A percentile compares a stretch with the other conserved stretches of the same genome.
Conservation (phyloP, 1,140 invertebrate genomes). For the Brachionus calyciflorus region DNA sequence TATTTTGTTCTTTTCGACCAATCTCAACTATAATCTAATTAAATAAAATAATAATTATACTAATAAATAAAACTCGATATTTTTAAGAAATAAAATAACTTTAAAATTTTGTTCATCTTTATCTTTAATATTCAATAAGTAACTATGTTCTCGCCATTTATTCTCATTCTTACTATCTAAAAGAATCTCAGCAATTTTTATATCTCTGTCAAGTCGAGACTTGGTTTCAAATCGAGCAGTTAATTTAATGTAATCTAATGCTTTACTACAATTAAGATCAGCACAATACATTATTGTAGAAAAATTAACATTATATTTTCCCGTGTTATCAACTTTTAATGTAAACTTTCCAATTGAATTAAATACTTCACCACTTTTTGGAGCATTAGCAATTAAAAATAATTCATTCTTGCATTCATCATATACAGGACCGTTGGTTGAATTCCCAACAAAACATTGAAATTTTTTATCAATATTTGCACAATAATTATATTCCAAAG, state of each 20-base stretch:
- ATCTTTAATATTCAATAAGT: not conserved
- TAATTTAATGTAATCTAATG: not conserved
- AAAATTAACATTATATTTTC: constrained; percentile 18
- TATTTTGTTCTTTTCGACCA: not conserved
- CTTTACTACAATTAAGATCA: not conserved
- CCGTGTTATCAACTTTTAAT: not conserved
- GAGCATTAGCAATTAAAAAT: not conserved
- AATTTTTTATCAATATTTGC: not conserved
- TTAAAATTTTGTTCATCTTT: not conserved
- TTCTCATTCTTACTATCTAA: not conserved
- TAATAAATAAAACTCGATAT: too few species aligned
- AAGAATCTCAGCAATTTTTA: not conserved
- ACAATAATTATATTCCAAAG: not conserved
- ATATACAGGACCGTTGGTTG: not conserved
- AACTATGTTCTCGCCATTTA: not conserved
- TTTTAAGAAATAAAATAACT: not conserved
- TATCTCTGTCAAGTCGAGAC: not conserved
- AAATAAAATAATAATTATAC: not conserved
- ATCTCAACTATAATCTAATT: not conserved
- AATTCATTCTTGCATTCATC: not conserved
- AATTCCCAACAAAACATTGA: not conserved
- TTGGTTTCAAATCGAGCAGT: not conserved
- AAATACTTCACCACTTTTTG: not conserved
- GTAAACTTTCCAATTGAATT: not conserved
- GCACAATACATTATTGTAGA: not conserved